Percentiles rank a stretch among this genome's conserved stretches.
Evolutionary conservation across 2,888 invertebrate species (phyloP).

Genomic region (Poecilobothrus nobilitatus): DNA sequence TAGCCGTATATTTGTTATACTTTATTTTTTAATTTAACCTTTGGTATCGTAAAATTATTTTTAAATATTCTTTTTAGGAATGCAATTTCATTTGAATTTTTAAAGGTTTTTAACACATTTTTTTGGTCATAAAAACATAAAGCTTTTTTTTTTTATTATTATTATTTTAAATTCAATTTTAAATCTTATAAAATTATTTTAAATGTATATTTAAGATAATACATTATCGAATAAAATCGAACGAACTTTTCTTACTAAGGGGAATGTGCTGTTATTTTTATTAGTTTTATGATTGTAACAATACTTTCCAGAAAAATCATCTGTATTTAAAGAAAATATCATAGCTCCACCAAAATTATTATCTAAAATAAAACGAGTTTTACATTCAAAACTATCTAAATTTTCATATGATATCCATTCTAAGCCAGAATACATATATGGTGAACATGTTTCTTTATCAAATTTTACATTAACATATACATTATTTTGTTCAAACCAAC

Average conservation of each 20-base stretch:
- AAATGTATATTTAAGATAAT: neutral
- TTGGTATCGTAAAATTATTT: neutral
- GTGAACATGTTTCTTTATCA: slow-evolving; percentile 63
- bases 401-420: slow-evolving; percentile 84
- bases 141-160: neutral
- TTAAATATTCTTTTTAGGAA: neutral
- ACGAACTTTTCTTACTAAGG: slow-evolving; percentile 29
- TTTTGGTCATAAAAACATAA: neutral
- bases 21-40: neutral
- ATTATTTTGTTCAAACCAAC: slow-evolving; percentile 53
- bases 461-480: slow-evolving; percentile 48
- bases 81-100: neutral
- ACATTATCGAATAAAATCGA: slow-evolving; percentile 23
- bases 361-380: slow-evolving; percentile 55
- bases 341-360: slow-evolving; percentile 68
- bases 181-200: neutral
- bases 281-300: slow-evolving; percentile 39
- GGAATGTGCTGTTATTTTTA: slow-evolving; percentile 28
- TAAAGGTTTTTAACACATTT: neutral
- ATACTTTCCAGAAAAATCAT: slow-evolving; percentile 56
- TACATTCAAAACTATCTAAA: slow-evolving; percentile 58
- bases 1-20: neutral
- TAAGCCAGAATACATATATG: slow-evolving; percentile 58
- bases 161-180: neutral
- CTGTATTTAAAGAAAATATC: slow-evolving; percentile 73